A percentile compares a stretch with the other conserved stretches of the same genome.
phyloP scores from a whole-genome alignment of 2,113 vertebrate species.

The Sprattus sprattus region DNA sequence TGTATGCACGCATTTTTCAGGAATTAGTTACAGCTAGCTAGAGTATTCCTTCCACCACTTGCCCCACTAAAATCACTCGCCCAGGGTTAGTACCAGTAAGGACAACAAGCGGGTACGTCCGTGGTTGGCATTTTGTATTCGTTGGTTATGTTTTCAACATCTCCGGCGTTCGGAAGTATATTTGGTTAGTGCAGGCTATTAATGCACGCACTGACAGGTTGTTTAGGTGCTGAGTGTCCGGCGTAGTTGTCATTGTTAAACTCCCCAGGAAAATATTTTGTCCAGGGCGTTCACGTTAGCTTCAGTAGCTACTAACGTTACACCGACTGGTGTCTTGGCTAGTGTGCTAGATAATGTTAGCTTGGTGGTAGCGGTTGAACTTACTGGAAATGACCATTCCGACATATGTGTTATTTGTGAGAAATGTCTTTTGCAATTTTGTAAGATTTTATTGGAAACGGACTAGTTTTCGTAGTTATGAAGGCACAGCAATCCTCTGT shows the following conservation, averaged over 20 bases:
- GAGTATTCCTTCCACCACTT: not conserved
- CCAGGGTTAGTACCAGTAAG: not conserved
- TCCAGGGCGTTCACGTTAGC: not conserved
- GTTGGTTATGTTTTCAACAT: not conserved
- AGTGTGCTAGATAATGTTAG: not conserved
- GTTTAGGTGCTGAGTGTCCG: not conserved
- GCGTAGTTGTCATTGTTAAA: not conserved
- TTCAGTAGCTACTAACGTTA: not conserved
- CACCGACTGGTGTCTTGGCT: not conserved
- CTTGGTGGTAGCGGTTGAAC: not conserved
- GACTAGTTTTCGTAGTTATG: not conserved
- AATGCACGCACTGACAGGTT: not conserved
- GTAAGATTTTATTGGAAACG: not conserved
- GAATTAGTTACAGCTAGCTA: not conserved
- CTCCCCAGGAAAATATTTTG: not conserved
- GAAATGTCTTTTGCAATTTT: not conserved
- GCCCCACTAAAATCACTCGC: not conserved
- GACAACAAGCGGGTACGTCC: not conserved
- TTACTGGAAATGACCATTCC: not conserved
- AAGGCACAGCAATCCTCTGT: not conserved
- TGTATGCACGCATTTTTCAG: not conserved
- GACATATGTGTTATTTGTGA: not conserved
- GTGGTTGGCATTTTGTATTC: not conserved
- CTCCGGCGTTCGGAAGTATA: not conserved
- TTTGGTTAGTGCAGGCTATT: not conserved